Percentiles rank a stretch among this genome's conserved stretches.
phyloP scores from a whole-genome alignment of 2,888 invertebrate genomes.

The Pyrrhia umbra region DNA sequence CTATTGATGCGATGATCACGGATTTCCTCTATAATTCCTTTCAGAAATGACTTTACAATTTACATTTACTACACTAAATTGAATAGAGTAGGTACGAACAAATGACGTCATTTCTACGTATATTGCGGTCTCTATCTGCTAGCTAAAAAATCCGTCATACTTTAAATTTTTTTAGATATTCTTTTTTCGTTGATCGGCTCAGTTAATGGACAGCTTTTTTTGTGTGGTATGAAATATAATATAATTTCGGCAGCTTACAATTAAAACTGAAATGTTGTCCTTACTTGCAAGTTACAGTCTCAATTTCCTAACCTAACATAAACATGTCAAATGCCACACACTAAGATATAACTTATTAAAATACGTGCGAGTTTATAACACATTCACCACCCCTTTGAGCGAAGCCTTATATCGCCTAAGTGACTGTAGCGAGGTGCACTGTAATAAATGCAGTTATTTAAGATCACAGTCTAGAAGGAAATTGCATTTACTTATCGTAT shows the following conservation, averaged over 20 bases:
- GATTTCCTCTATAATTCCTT: slow-evolving; percentile 29
- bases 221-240: no score
- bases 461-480: slow-evolving; percentile 75
- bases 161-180: no score
- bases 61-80: neutral
- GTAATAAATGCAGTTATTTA: slow-evolving; percentile 74
- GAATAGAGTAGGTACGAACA: neutral
- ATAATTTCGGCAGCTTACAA: no score
- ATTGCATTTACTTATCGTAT: slow-evolving; percentile 82
- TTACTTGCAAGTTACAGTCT: neutral
- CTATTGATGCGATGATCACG: slow-evolving; percentile 24
- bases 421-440: slow-evolving; percentile 57
- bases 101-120: neutral
- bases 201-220: no score
- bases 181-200: no score
- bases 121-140: no score
- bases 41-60: neutral
- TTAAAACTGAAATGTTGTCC: neutral
- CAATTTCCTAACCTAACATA: slow-evolving; percentile 12
- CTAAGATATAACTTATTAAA: slow-evolving; percentile 47
- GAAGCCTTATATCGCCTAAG: slow-evolving; percentile 63
- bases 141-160: no score
- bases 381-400: slow-evolving; percentile 57
- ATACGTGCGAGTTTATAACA: slow-evolving; percentile 56
- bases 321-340: slow-evolving; percentile 8